Evolutionary conservation across 2,797 vertebrate species (phyloP), one percentile per base, ranked within the genome.

Genomic region (Chloroceryle amazona): DNA sequence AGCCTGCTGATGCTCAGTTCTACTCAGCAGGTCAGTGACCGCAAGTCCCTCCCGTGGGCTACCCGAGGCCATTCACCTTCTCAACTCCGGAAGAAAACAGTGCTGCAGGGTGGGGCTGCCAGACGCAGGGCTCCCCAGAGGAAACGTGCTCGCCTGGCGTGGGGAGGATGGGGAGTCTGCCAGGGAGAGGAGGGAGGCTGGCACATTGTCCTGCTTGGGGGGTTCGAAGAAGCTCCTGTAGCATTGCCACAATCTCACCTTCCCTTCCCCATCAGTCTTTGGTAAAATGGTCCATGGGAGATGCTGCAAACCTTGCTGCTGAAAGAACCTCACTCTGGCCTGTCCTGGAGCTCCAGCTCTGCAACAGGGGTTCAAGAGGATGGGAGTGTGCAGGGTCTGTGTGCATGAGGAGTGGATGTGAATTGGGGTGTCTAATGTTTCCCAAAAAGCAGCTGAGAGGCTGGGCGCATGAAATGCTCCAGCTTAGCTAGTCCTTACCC

Each of bases 51-150:
- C 67, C 66, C 0, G 3, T 0, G 0, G 95, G 93, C 49, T 94
- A 97, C 89, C 57, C 13, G 3, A 78, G 96, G 95, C 66, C 73
- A 0, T 96, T 97, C 83, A 58, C 91, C 37, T 92, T 62, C 90
- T 90, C 94, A 96, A 37, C 96, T 97, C 94, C 47, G 94, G 93
- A 96, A 85, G 94, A 94, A 91, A 97, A 92, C 94, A 94, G 54
- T 7, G 2, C 0, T 1, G 46, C 54, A 65, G 94, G 89, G 83
- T 7, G 68, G 67, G 86, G 93, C 67, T 3, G 21, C 60, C 0
- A 15, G 62, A 12, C 19, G 6, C 9, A 15, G 51, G 83, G 91
- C 55, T 82, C 51, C 78, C 39, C 0, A 1, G 35, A 76, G 96
- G 96, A 96, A 96, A 73, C 0, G 21, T 22, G 31, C 47, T 90